Percentiles rank a stretch among this genome's conserved stretches.
phyloP scores from a whole-genome alignment of 2,888 invertebrate genomes.

The Sesia bembeciformis region DNA sequence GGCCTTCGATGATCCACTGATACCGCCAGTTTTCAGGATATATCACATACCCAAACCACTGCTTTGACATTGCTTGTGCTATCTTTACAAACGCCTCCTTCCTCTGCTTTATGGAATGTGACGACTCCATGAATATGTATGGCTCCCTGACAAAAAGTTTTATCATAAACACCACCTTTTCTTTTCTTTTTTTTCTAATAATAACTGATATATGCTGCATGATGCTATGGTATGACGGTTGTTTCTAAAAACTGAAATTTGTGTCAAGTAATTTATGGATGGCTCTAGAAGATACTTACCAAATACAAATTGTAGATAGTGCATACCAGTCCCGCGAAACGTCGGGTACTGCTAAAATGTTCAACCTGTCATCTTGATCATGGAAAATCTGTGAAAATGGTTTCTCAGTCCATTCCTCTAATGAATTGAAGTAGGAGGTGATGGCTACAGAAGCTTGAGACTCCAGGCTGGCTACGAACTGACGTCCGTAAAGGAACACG shows the following conservation, averaged over 20 bases:
- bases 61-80: conserved; percentile 79
- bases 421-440: conserved; percentile 27
- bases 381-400: conserved; percentile 34
- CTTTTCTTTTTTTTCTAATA: no score
- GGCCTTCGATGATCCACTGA: conserved; percentile 76
- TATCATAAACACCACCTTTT: no score
- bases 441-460: conserved; percentile 38
- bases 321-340: conserved; percentile 45
- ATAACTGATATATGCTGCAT: no score
- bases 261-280: neutral
- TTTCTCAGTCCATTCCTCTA: conserved; percentile 48
- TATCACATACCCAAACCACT: conserved; percentile 80
- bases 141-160: conserved; percentile 43
- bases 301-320: conserved; percentile 49
- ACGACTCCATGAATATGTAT: conserved; percentile 41
- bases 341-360: conserved; percentile 50
- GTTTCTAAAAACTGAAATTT: neutral
- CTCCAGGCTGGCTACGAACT: conserved; percentile 30
- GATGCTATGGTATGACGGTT: no score
- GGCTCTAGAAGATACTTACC: conserved; percentile 30
- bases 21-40: conserved; percentile 76
- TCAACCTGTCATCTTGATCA: conserved; percentile 39
- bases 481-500: conserved; percentile 33
- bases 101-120: conserved; percentile 51
- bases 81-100: conserved; percentile 59